A percentile compares a stretch with the other conserved stretches of the same genome.
phyloP scores from a whole-genome alignment of 2,797 vertebrate genomes.

The Orientallactaga sibirica region DNA sequence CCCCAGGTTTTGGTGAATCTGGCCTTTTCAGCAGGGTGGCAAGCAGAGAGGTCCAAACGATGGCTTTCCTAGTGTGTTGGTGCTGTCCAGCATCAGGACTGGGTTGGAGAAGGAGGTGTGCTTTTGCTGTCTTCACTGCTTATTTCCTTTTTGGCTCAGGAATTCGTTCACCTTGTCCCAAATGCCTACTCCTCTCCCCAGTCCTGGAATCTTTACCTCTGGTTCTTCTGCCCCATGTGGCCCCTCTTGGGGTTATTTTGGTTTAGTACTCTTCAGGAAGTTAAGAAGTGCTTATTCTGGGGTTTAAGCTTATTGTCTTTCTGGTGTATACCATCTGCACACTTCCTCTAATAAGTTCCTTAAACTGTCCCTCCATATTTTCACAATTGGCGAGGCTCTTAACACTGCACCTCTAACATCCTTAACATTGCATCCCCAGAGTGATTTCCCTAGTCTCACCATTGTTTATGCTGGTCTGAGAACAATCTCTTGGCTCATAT shows the following conservation, averaged over 20 bases:
- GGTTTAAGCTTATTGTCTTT: background rate
- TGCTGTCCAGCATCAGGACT: background rate
- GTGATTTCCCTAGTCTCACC: background rate
- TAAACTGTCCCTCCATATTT: background rate
- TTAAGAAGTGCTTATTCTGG: background rate
- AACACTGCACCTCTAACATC: too few relatives aligned
- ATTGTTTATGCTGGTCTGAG: background rate
- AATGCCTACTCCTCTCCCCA: background rate
- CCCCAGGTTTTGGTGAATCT: background rate
- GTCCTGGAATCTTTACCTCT: background rate
- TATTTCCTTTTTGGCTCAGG: background rate
- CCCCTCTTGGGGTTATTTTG: background rate
- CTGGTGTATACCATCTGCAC: background rate
- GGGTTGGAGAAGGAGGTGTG: background rate
- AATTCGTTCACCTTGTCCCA: background rate
- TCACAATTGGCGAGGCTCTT: background rate
- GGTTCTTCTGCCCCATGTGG: background rate
- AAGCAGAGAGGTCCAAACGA: background rate
- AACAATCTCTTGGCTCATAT: background rate
- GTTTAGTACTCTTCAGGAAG: background rate
- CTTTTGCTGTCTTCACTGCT: background rate
- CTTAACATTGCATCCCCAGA: too few relatives aligned
- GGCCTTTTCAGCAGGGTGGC: background rate
- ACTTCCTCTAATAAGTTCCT: background rate
- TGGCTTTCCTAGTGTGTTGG: background rate